Evolutionary conservation across 2,797 vertebrate genomes (phyloP).

Genomic region (Knipowitschia caucasica): DNA sequence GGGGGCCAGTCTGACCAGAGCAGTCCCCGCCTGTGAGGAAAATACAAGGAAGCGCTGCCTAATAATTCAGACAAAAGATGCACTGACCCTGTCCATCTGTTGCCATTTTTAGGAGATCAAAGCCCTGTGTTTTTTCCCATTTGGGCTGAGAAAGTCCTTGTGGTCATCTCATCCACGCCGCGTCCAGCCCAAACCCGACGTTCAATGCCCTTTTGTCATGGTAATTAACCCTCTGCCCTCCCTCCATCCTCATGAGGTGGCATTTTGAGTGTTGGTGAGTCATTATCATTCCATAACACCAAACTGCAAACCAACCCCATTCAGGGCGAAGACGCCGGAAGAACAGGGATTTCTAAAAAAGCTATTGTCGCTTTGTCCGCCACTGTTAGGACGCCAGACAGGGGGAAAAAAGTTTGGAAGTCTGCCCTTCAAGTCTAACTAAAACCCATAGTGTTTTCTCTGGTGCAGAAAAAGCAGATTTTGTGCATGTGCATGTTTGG

Average conservation of each 20-base stretch:
- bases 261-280: slow-evolving; percentile 75
- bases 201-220: slow-evolving; percentile 78
- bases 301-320: slow-evolving; percentile 60
- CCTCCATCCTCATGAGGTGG: slow-evolving; percentile 68
- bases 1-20: slow-evolving; percentile 47
- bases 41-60: slow-evolving; percentile 72
- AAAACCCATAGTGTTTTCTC: slow-evolving; percentile 50
- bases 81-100: slow-evolving; percentile 74
- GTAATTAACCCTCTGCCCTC: slow-evolving; percentile 79
- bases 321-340: slow-evolving; percentile 53
- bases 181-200: slow-evolving; percentile 68
- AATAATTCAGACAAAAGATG: slow-evolving; percentile 79
- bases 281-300: slow-evolving; percentile 78
- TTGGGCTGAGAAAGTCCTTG: slow-evolving; percentile 68
- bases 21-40: slow-evolving; percentile 58
- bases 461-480: slow-evolving; percentile 43
- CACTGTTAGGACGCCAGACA: slow-evolving; percentile 47
- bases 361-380: slow-evolving; percentile 59
- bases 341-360: slow-evolving; percentile 52
- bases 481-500: slow-evolving; percentile 28
- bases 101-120: slow-evolving; percentile 73
- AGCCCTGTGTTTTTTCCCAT: slow-evolving; percentile 67
- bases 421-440: slow-evolving; percentile 47
- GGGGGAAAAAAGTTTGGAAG: slow-evolving; percentile 50
- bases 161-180: slow-evolving; percentile 59